Evolutionary conservation across 2,797 vertebrate species (phyloP).

Genomic region (Anniella stebbinsi): DNA sequence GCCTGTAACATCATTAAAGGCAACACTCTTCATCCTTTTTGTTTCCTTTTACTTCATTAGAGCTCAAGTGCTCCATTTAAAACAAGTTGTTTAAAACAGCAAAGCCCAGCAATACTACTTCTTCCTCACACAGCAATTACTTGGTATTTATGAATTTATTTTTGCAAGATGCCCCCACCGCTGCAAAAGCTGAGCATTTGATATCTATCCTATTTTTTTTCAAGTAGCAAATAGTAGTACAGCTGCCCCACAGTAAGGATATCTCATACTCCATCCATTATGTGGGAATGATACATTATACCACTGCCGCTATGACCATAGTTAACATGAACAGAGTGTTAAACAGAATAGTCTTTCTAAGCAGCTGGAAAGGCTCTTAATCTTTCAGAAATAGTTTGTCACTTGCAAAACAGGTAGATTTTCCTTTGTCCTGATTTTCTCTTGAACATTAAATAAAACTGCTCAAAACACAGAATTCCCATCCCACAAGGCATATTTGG

Average conservation of each 20-base stretch:
- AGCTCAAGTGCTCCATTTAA: not conserved
- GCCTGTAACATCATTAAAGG: not conserved
- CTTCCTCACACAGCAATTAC: not conserved
- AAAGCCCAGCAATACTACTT: not conserved
- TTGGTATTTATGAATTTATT: not conserved
- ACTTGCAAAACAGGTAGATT: not conserved
- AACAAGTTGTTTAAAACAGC: not conserved
- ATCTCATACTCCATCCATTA: not conserved
- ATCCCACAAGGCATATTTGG: not conserved
- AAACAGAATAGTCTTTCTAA: not conserved
- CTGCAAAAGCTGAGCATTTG: not conserved
- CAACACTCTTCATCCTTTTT: not conserved
- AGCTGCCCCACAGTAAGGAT: not conserved
- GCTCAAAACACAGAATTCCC: not conserved
- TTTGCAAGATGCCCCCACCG: accelerated
- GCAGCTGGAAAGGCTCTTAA: not conserved
- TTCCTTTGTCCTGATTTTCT: not conserved
- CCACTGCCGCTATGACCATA: not conserved
- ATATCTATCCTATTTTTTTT: not conserved
- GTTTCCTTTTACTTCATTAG: not conserved
- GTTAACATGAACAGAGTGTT: not conserved
- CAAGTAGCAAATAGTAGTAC: not conserved
- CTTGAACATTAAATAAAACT: not conserved
- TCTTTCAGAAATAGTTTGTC: not conserved
- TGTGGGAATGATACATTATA: not conserved